Evolutionary conservation across 2,113 vertebrate genomes (phyloP), one percentile per base, ranked within the genome.

Genomic region (Chloropsis hardwickii): DNA sequence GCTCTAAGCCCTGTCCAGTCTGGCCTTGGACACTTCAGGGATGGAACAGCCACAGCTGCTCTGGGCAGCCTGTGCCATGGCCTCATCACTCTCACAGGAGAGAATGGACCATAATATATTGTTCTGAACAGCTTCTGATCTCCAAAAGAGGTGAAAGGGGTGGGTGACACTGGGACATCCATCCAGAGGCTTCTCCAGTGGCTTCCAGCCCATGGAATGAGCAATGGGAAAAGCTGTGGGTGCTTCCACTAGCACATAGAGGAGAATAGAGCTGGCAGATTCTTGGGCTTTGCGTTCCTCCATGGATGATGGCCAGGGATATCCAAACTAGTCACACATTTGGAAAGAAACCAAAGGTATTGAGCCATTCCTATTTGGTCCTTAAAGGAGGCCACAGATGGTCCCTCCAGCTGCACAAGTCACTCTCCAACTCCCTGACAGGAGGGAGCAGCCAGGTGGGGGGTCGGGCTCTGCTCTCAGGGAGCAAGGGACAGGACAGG

Each of bases 1-100:
- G 15, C 29, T 79, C n/a, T 65, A 48, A n/a, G 28, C 28, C 45
- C 33, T 0, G 0, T 18, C 72, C 23, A 60, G 1, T 1, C 48
- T 47, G 74, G 40, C 24, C 29, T 62, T 79, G 65, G 16, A 22
- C 57, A 31, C 40, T 79, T 24, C 48, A 48, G 20, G 42, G 2
- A 56, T 29, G 31, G 25, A 2, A 5, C 29, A 71, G 27, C 19
- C 33, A 33, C 18, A 51, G 53, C 53, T 48, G 4, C 57, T 48
- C 35, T 48, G 25, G 12, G 18, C 11, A 60, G 0, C 22, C 27
- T 67, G 21, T 5, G 13, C 31, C 31, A 51, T 18, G 72, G 27
- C 39, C 12, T 56, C 11, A 5, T 11, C 40, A 29, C 40, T 16
- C 42, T 72, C 50, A 42, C 44, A 58, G 67, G 58, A 48, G 5